Base-by-base conservation (phyloP, 2,113 vertebrate species). In the Rhinolophus ferrumequinum region DNA sequence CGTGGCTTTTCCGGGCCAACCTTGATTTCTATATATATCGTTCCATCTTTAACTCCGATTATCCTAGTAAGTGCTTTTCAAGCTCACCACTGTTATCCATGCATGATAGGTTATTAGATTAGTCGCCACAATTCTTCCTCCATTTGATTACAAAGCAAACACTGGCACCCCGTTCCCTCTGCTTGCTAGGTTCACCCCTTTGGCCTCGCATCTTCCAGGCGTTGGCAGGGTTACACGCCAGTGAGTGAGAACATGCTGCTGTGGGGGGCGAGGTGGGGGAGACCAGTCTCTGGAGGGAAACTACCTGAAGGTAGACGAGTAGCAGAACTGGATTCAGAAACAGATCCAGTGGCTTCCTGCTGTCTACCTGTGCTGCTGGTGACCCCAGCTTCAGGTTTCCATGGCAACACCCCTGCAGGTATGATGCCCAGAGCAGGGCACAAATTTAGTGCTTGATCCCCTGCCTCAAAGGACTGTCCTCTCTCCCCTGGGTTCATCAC, bases 331-430 rank as follows among this genome's bases (percentile, higher is more conserved):
- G 38, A 76, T 94, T 91, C 73, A 75, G 90, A 96, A 82, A 70
- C 73, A 58, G 56, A 73, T 92, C 77, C 72, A 8, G 13, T 83
- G 79, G 60, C 38, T 89, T 93, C 86, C 35, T 93, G n/a, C 80
- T 70, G 85, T 75, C 77, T 35, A 15, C 70, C 82, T 85, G 58
- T 5, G 0, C 58, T 91, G 67, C 85, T 83, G 93, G 96, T 89
- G 82, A 97, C 89, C 84, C 90, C 8, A 75, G 73, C 96, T 88
- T 93, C 89, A 18, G 64, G 95, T 97, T 94, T 72, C 97, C 95
- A 92, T 97, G 92, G 95, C 79, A 96, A 96, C 92, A n/a, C 24
- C 69, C 64, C 81, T 86, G 76, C 56, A 73, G 79, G 85, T 52
- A 1, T 47, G 76, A 62, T 64, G 54, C 44, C 52, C 64, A 69